A percentile compares a stretch with the other conserved stretches of the same genome.
These are phyloP conservation scores for Torymus tubicola DNA, from an alignment of 2,888 invertebrate species.

Conservation along the genomic window DNA sequence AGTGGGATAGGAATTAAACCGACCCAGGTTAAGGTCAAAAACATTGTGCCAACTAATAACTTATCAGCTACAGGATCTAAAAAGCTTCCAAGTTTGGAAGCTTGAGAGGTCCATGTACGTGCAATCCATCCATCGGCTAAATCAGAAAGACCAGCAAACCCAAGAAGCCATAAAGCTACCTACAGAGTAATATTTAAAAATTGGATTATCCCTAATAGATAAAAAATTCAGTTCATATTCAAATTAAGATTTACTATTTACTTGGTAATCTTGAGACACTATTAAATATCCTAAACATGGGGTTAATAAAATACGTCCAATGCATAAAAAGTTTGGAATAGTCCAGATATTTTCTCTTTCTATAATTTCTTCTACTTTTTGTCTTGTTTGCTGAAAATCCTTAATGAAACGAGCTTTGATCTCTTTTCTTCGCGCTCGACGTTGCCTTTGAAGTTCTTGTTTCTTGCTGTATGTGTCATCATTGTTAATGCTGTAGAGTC, in stretches of 20 bases:
- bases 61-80: constrained; percentile 98
- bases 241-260: constrained; percentile 54
- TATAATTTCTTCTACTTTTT: constrained; percentile 86
- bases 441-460: constrained; percentile 59
- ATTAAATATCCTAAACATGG: constrained; percentile 95
- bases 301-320: constrained; percentile 89
- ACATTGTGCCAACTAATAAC: constrained; percentile 91
- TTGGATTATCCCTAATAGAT: constrained; percentile 1
- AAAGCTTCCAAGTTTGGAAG: constrained; percentile 95
- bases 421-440: constrained; percentile 62
- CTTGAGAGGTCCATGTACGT: constrained; percentile 92
- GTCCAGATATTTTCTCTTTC: constrained; percentile 95
- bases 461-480: constrained; percentile 62
- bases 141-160: constrained; percentile 93
- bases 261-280: constrained; percentile 86
- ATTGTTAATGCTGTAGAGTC: constrained; percentile 65
- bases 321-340: constrained; percentile 93
- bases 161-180: constrained; percentile 88
- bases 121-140: constrained; percentile 98
- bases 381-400: constrained; percentile 76
- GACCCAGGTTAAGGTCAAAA: constrained; percentile 90
- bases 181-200: constrained; percentile 58
- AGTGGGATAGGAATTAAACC: constrained; percentile 89
- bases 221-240: constrained; percentile 13
- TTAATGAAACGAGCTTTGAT: constrained; percentile 67